Evolutionary conservation across 30 jellyfish, hydroid and myxozoan species (phyloP), one percentile per base, ranked within the genome.

Genomic region (Catostylus mosaicus): DNA sequence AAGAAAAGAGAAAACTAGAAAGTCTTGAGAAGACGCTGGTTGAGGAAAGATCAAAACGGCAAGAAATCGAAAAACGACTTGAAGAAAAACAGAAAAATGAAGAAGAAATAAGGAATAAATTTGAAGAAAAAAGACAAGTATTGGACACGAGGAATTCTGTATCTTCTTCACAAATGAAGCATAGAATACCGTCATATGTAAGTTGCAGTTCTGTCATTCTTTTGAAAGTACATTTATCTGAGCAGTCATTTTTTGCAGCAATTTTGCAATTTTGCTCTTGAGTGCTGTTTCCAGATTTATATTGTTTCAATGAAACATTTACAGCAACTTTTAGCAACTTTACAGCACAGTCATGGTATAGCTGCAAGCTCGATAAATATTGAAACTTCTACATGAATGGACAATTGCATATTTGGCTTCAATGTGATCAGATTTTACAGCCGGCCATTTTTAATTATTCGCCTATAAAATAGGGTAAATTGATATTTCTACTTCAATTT

Each of bases 181-280:
- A 94, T 50, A 70, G 98, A 24, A 77, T 86, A 7, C 98, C 98
- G 19, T 92, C 98, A 34, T 92, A 92, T 68, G 98, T 92, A 47
- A 84, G 98, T 77, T 19, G 2, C 19, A n/a, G 35, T 33, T n/a
- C 36, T 56, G n/a, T n/a, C 30, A 29, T 10, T 9, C 9, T 31
- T 31, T 10, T 67, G 23, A 14, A 69, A 3, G 23, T 69, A 16
- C 66, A n/a, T 26, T 8, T 69, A 4, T 38, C 16, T 38, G n/a
- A n/a, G n/a, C 10, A 24, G 16, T 61, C 30, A 14, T n/a, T n/a
- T n/a, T n/a, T n/a, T n/a, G n/a, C n/a, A n/a, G n/a, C n/a, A n/a
- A n/a, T n/a, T n/a, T n/a, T n/a, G n/a, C n/a, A n/a, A n/a, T n/a
- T n/a, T n/a, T n/a, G n/a, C n/a, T n/a, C n/a, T n/a, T n/a, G n/a